Percentiles rank a stretch among this genome's conserved stretches.
These are phyloP conservation scores for Ptilorrhoa leucosticta DNA, from an alignment of 2,113 vertebrate genomes.

Conservation along the genomic window DNA sequence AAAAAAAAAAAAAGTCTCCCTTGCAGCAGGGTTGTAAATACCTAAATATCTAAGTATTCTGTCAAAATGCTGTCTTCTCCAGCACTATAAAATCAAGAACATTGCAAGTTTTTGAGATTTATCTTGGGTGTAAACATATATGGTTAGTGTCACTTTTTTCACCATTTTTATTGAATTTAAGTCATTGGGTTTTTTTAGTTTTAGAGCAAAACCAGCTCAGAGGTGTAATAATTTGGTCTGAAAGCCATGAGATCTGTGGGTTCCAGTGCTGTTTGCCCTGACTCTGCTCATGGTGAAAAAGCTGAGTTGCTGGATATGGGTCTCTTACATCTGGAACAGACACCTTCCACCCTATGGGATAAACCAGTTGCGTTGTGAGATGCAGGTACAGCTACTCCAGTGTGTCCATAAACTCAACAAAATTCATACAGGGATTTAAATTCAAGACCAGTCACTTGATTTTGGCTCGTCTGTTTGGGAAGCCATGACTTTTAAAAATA, in stretches of 20 bases:
- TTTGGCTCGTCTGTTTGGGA: not conserved
- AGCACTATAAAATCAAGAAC: not conserved
- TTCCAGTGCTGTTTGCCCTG: not conserved
- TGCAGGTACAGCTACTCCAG: too few relatives aligned
- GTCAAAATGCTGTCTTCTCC: not conserved
- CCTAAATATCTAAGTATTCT: not conserved
- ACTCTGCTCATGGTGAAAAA: not conserved
- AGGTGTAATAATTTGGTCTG: not conserved
- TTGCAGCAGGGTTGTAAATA: not conserved
- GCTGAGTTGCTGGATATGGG: not conserved
- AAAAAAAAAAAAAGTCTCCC: not conserved
- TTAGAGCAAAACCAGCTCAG: not conserved
- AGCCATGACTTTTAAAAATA: not conserved
- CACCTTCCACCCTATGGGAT: not conserved
- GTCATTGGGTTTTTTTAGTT: not conserved
- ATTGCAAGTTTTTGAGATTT: not conserved
- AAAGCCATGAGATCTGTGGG: not conserved
- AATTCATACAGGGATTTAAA: not conserved
- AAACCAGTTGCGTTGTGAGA: not conserved
- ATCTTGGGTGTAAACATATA: not conserved
- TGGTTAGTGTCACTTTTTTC: not conserved
- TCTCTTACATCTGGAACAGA: not conserved
- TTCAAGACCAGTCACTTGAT: not conserved
- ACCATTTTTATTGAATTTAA: not conserved
- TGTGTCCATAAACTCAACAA: not conserved